Percentiles rank a stretch among this genome's conserved stretches.
Evolutionary conservation across 2,888 invertebrate species (phyloP).

Genomic region (Caenorhabditis drosophilae): DNA sequence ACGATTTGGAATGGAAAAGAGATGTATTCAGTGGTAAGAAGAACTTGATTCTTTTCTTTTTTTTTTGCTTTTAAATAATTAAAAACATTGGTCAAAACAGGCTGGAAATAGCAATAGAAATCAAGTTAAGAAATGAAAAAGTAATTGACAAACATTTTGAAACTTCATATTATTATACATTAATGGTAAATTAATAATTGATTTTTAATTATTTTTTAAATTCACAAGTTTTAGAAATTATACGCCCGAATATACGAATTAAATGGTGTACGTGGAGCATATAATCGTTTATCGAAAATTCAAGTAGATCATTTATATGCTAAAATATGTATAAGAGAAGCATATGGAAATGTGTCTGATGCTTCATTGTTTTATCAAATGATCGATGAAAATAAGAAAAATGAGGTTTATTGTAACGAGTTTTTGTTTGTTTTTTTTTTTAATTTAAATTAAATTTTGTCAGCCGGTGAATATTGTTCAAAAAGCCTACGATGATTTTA

Average conservation of each 20-base stretch:
- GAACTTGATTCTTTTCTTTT: no score
- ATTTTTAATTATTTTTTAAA: no score
- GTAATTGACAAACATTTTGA: constrained; percentile 7
- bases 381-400: neutral
- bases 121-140: neutral
- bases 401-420: no score
- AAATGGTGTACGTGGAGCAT: constrained; percentile 26
- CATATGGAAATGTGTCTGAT: constrained; percentile 13
- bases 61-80: no score
- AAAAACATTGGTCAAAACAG: no score
- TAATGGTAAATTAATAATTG: constrained; percentile 11
- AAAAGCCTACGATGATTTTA: neutral
- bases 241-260: constrained; percentile 25
- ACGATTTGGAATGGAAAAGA: constrained; percentile 32
- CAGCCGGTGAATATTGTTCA: neutral
- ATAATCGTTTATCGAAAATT: constrained; percentile 9
- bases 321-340: constrained; percentile 24
- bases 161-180: constrained; percentile 15
- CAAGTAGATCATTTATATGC: constrained; percentile 32
- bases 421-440: no score
- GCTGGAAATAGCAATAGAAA: constrained; percentile 24
- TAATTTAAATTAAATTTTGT: neutral
- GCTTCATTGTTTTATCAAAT: neutral
- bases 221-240: constrained; percentile 18
- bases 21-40: constrained; percentile 31